A percentile compares a stretch with the other conserved stretches of the same genome.
phyloP scores from a whole-genome alignment of 2,888 invertebrate species.

The Macrosoma leucophasiata region DNA sequence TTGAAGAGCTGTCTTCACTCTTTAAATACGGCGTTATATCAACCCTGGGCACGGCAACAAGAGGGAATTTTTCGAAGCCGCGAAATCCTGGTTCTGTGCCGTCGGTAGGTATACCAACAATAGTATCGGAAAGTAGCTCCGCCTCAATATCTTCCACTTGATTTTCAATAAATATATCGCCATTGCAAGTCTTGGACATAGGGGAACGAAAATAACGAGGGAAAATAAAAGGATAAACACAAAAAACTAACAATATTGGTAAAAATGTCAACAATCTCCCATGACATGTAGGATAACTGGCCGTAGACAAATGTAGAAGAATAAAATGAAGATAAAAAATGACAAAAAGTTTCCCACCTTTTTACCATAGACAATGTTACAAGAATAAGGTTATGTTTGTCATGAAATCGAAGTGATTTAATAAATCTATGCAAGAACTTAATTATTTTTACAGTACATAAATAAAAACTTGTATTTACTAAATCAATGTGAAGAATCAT shows the following conservation, averaged over 20 bases:
- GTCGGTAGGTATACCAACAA: constrained; percentile 27
- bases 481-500: no score
- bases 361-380: no score
- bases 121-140: not conserved
- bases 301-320: no score
- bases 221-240: constrained; percentile 42
- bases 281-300: no score
- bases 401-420: no score
- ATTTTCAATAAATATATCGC: constrained; percentile 25
- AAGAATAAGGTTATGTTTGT: no score
- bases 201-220: constrained; percentile 28
- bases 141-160: not conserved
- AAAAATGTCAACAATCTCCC: constrained; percentile 46
- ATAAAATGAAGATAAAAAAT: no score
- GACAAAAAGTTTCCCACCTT: no score
- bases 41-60: constrained; percentile 42
- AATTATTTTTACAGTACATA: no score
- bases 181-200: constrained; percentile 45
- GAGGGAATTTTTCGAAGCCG: constrained; percentile 47
- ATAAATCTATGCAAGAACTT: no score
- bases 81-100: constrained; percentile 28
- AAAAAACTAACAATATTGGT: constrained; percentile 37
- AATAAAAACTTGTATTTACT: no score
- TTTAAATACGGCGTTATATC: constrained; percentile 37
- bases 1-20: constrained; percentile 3